Percentiles rank a stretch among this genome's conserved stretches.
Evolutionary conservation across 2,888 invertebrate species (phyloP).

Genomic region (Amiota minor): DNA sequence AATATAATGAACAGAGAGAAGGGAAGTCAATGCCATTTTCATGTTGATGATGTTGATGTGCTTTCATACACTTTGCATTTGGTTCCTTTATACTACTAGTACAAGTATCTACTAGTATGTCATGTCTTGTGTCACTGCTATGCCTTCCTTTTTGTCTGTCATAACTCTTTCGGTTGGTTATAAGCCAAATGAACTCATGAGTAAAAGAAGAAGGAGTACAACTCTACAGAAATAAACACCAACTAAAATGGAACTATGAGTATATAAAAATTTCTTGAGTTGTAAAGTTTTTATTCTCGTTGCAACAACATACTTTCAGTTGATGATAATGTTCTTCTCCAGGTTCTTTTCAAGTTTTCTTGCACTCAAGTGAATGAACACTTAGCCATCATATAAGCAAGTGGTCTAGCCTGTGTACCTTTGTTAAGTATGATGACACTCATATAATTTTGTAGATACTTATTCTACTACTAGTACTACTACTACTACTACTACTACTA

Average conservation of each 20-base stretch:
- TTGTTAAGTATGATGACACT: too few relatives aligned
- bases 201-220: not conserved
- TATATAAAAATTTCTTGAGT: not conserved
- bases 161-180: slow-evolving; percentile 3
- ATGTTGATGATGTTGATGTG: too few relatives aligned
- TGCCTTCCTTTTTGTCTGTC: not conserved
- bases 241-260: not conserved
- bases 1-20: not conserved
- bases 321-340: not conserved
- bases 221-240: slow-evolving; percentile 18
- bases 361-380: slow-evolving; percentile 4
- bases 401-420: not conserved
- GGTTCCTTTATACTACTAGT: too few relatives aligned
- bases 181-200: slow-evolving; percentile 22
- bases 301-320: not conserved
- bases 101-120: too few relatives aligned
- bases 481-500: too few relatives aligned
- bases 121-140: not conserved
- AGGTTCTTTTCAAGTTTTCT: not conserved
- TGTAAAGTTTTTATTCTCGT: not conserved
- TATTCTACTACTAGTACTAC: too few relatives aligned
- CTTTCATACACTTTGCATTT: too few relatives aligned
- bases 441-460: too few relatives aligned
- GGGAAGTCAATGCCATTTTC: not conserved
- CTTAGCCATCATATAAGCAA: not conserved